These are phyloP conservation scores for Dromiciops gliroides DNA, from an alignment of 2,113 vertebrate genomes.

Conservation along the genomic window DNA sequence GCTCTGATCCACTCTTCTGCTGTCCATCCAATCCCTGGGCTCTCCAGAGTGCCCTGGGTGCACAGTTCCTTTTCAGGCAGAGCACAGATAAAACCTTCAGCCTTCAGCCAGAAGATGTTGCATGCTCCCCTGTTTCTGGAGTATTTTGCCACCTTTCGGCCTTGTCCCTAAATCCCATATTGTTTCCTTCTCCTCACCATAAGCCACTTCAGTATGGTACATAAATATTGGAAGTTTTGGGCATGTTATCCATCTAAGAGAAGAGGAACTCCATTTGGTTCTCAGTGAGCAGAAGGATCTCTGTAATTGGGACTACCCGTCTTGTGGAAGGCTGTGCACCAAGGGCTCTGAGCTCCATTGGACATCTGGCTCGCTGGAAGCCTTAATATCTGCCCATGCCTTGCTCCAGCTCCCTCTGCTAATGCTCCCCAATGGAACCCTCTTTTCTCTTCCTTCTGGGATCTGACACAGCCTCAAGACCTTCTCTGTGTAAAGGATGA, in stretches of 20 bases:
- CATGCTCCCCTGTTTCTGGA: slow-evolving; percentile 75
- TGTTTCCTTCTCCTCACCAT: slow-evolving; percentile 46
- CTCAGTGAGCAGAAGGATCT: slow-evolving; percentile 53
- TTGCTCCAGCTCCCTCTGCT: slow-evolving; percentile 54
- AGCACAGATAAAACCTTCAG: slow-evolving; percentile 60
- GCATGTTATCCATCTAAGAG: slow-evolving; percentile 32
- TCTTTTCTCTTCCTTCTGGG: slow-evolving; percentile 20
- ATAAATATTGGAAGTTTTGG: slow-evolving; percentile 43
- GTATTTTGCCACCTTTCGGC: slow-evolving; percentile 64
- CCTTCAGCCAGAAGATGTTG: slow-evolving; percentile 68
- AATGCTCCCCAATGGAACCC: slow-evolving; percentile 19
- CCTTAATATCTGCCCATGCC: slow-evolving; percentile 67
- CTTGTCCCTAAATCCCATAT: slow-evolving; percentile 47
- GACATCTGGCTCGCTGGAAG: slow-evolving; percentile 65
- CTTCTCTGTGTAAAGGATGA: slow-evolving; percentile 52
- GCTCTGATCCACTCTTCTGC: slow-evolving; percentile 87
- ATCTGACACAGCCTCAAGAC: slow-evolving; percentile 52
- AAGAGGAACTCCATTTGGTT: slow-evolving; percentile 66
- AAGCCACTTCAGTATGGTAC: slow-evolving; percentile 66
- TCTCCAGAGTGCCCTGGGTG: slow-evolving; percentile 55
- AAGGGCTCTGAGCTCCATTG: slow-evolving; percentile 48
- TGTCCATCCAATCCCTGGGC: slow-evolving; percentile 45
- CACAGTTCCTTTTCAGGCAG: slow-evolving; percentile 39
- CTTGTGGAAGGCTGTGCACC: slow-evolving; percentile 47
- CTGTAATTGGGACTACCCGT: slow-evolving; percentile 20